phyloP scores from a whole-genome alignment of 2,797 vertebrate species.

The Chromis chromis region DNA sequence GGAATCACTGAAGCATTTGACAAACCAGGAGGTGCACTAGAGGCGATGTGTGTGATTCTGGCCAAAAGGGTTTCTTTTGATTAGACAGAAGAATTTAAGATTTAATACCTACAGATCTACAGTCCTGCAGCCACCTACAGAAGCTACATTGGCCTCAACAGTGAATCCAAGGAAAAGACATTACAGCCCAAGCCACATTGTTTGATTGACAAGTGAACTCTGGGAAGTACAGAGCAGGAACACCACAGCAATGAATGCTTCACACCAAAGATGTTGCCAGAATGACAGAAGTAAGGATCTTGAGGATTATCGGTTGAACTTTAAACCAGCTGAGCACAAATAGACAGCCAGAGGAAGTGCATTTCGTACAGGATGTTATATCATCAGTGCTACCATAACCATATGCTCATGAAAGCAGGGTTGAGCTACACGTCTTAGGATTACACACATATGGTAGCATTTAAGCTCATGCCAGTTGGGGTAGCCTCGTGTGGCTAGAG shows the following conservation, averaged over 20 bases:
- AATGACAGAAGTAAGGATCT: conserved; percentile 63
- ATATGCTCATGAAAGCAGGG: conserved; percentile 67
- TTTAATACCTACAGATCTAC: conserved; percentile 3
- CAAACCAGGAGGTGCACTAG: background rate
- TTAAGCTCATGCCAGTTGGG: conserved; percentile 72
- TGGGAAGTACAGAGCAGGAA: conserved; percentile 37
- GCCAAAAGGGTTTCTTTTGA: conserved; percentile 6
- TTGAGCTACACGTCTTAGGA: conserved; percentile 64
- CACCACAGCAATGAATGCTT: conserved; percentile 59
- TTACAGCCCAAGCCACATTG: conserved; percentile 37
- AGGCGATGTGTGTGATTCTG: conserved; percentile 11
- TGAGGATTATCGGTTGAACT: conserved; percentile 66
- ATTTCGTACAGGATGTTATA: conserved; percentile 66
- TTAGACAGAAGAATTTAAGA: conserved; percentile 13
- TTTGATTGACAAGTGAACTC: conserved; percentile 64
- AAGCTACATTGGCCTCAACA: conserved; percentile 25
- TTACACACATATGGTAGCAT: conserved; percentile 70
- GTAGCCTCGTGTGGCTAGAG: conserved; percentile 72
- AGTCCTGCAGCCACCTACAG: conserved; percentile 22
- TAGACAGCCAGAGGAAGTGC: conserved; percentile 57
- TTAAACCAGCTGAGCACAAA: conserved; percentile 71
- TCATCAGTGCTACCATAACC: conserved; percentile 64
- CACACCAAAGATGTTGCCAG: conserved; percentile 61
- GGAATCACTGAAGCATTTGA: conserved; percentile 19
- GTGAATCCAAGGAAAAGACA: conserved; percentile 53